A percentile compares a stretch with the other conserved stretches of the same genome.
Evolutionary conservation across 2,888 invertebrate species (phyloP).

Genomic region (Linnaemya tessellans): DNA sequence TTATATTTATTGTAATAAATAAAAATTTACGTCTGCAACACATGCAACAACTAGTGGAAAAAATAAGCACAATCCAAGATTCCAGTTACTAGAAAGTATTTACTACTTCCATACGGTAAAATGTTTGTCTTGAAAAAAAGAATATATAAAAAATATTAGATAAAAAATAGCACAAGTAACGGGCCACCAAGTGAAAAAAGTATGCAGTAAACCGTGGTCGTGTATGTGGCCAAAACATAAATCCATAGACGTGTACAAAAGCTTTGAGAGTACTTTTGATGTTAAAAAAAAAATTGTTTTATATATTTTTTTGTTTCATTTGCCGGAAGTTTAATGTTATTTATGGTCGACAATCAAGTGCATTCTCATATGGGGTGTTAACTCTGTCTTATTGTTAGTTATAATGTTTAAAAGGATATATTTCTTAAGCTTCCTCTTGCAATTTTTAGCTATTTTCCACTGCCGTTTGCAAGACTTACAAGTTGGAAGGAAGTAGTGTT

Average conservation of each 20-base stretch:
- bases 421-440: constrained; percentile 51
- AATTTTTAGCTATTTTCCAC: constrained; percentile 24
- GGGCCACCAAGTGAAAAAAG: neutral
- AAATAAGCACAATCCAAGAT: constrained; percentile 53
- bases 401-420: constrained; percentile 62
- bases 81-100: constrained; percentile 60
- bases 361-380: constrained; percentile 71
- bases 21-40: constrained; percentile 68
- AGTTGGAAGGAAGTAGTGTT: constrained; percentile 33
- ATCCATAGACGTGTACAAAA: constrained; percentile 20
- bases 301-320: constrained; percentile 37
- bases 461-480: neutral
- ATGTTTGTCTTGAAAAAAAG: constrained; percentile 28
- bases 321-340: constrained; percentile 72
- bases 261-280: neutral
- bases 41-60: constrained; percentile 69
- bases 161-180: constrained; percentile 12
- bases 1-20: constrained; percentile 71
- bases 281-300: constrained; percentile 7
- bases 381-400: constrained; percentile 65
- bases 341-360: constrained; percentile 72
- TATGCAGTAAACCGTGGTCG: constrained; percentile 17
- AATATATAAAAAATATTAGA: neutral
- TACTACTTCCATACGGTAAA: constrained; percentile 40
- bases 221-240: constrained; percentile 43